A percentile compares a stretch with the other conserved stretches of the same genome.
Evolutionary conservation across 2,797 vertebrate genomes (phyloP).

Genomic region (Poeciliopsis turneri): DNA sequence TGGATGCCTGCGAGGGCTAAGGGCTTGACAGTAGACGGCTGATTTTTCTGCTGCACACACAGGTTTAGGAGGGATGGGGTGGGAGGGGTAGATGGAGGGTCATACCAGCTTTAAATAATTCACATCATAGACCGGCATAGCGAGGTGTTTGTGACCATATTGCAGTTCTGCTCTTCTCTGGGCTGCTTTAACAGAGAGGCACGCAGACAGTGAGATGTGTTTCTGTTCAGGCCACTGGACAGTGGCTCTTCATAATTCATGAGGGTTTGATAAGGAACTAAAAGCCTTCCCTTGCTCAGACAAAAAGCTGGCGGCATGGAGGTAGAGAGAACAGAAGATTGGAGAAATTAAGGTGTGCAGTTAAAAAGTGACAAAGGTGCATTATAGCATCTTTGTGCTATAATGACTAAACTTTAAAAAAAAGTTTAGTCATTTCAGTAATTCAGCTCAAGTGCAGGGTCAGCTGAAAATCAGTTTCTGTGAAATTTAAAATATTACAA

Average conservation of each 20-base stretch:
- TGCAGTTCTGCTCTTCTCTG: constrained; percentile 37
- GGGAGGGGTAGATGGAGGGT: constrained; percentile 24
- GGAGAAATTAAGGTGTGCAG: constrained; percentile 34
- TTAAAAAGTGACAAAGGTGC: constrained; percentile 48
- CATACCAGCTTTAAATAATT: constrained; percentile 61
- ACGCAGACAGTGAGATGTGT: constrained; percentile 57
- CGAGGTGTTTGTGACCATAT: constrained; percentile 53
- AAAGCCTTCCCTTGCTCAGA: constrained; percentile 63
- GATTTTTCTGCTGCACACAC: constrained; percentile 36
- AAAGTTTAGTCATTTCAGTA: background rate
- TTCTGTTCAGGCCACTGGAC: constrained; percentile 57
- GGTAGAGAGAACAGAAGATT: constrained; percentile 17
- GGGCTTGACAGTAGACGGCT: constrained; percentile 14
- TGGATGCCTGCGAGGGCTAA: constrained; percentile 8
- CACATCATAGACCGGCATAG: constrained; percentile 41
- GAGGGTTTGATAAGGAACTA: constrained; percentile 73
- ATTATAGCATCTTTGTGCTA: no score
- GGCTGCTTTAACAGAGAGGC: constrained; percentile 37
- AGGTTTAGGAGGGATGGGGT: constrained; percentile 18
- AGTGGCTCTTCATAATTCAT: constrained; percentile 71
- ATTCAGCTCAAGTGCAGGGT: background rate
- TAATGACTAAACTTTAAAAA: background rate
- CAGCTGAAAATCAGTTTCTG: background rate
- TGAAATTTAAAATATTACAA: background rate
- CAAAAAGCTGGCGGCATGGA: constrained; percentile 59